Evolutionary conservation across 1,140 invertebrate species (phyloP).

Genomic region (Maconellicoccus hirsutus): DNA sequence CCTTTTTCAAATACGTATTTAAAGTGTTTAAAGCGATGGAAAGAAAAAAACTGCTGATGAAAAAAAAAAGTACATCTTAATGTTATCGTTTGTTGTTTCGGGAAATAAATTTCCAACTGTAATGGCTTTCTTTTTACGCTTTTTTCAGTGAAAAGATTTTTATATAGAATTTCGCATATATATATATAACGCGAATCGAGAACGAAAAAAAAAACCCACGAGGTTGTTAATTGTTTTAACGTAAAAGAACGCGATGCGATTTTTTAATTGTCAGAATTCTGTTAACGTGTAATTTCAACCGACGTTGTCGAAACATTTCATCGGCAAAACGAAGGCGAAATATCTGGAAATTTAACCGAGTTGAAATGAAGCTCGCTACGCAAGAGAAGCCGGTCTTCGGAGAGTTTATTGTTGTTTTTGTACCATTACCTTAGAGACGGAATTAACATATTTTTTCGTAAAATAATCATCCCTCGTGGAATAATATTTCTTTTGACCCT

Average conservation of each 20-base stretch:
- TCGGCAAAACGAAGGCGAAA: neutral
- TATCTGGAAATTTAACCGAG: neutral
- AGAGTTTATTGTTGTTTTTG: neutral
- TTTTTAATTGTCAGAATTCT: neutral
- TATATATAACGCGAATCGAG: too few species aligned
- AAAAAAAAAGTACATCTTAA: neutral
- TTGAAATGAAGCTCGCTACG: neutral
- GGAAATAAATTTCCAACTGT: neutral
- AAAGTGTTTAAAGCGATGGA: neutral
- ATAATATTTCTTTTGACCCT: constrained; percentile 5
- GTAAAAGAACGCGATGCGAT: too few species aligned
- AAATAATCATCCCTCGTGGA: neutral
- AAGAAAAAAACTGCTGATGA: neutral
- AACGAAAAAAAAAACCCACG: too few species aligned
- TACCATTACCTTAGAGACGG: constrained; percentile 2
- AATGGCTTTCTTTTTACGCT: neutral
- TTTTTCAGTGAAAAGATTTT: too few species aligned
- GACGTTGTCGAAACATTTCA: neutral
- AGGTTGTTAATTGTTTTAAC: too few species aligned
- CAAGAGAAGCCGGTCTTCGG: neutral
- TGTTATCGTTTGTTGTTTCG: constrained; percentile 1
- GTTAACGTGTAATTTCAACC: neutral
- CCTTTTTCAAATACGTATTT: neutral
- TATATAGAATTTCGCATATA: too few species aligned
- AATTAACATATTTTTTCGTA: constrained; percentile 4